Conservation (phyloP, 2,888 invertebrate genomes). For the Blastobasis adustella region DNA sequence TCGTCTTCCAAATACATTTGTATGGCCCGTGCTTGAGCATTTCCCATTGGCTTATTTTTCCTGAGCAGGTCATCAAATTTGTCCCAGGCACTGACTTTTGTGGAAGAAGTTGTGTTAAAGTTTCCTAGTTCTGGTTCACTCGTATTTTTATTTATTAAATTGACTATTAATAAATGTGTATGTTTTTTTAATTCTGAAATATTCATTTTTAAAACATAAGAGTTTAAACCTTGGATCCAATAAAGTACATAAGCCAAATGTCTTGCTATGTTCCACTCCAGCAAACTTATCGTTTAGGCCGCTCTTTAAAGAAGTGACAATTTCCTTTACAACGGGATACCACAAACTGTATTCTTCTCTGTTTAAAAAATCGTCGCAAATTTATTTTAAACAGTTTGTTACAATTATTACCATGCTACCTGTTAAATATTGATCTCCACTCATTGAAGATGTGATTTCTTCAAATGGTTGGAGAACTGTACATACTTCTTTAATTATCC, state of each 20-base stretch:
- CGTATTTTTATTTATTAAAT: conserved; percentile 7
- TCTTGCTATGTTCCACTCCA: conserved; percentile 4
- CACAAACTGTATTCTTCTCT: background rate
- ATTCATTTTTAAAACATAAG: conserved; percentile 5
- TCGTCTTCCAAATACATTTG: conserved; percentile 4
- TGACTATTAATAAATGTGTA: background rate
- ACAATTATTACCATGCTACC: conserved; percentile 12
- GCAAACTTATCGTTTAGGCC: background rate
- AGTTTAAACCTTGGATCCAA: conserved; percentile 11
- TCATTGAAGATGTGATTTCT: conserved; percentile 12
- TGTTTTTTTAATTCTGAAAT: conserved; percentile 1
- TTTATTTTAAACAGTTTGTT: conserved; percentile 1
- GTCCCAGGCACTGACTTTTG: conserved; percentile 9
- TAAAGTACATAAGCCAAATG: conserved; percentile 7
- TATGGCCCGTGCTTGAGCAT: conserved; percentile 10
- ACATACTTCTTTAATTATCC: conserved; percentile 4
- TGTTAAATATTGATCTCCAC: conserved; percentile 14
- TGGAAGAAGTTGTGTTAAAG: background rate
- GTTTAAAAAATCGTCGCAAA: conserved; percentile 1
- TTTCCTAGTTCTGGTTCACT: conserved; percentile 1
- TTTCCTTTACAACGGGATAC: background rate
- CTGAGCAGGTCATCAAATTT: conserved; percentile 10
- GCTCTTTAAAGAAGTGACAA: background rate
- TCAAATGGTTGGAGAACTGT: conserved; percentile 12
- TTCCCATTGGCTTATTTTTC: conserved; percentile 10